Evolutionary conservation across 2,888 invertebrate species (phyloP), one percentile per base, ranked within the genome.

Genomic region (Sceliomorpha sp.): DNA sequence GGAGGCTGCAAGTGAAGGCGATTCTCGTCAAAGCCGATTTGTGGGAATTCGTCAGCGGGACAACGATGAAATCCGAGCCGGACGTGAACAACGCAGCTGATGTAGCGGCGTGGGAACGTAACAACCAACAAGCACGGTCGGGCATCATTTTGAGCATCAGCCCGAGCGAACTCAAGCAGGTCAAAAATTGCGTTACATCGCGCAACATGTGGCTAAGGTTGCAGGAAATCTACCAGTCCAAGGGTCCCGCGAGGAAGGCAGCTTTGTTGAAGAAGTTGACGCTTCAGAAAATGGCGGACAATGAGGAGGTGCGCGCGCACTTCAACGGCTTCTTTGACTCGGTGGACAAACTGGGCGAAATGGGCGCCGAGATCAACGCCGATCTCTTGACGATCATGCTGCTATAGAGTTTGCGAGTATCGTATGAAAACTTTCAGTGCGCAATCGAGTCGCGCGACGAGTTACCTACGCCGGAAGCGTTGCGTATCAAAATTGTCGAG

Each of bases 211-310:
- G 88, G 89, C 9, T 68, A 1, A 88, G 79, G 58, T 70, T 89
- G 12, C 58, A 85, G 40, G 20, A 37, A 1, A 84, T 83, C 10
- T 85, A 84, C 42, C 78, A 85, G 67, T 88, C 86, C n/a, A 77
- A 75, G 34, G 87, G 86, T 2, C 86, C 86, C 0, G 86, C 87
- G 0, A 66, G 83, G 27, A 88, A 88, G 56, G 88, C 87, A 0
- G 86, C 82, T 1, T 60, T 89, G 2, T 58, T 89, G 8, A 89
- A 89, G 44, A 74, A 80, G 27, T 64, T 88, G 1, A 78, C 79
- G 1, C 50, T 86, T 2, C 79, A 78, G 5, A 78, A 78, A 24
- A 86, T 88, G 85, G 31, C 48, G 9, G 80, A 85, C 10, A 62
- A 58, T 1, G 77, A 72, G 0, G 82, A 86, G 47, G 75, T 87